Base-by-base conservation (phyloP, 2,113 vertebrate genomes). In the Neofelis nebulosa region DNA sequence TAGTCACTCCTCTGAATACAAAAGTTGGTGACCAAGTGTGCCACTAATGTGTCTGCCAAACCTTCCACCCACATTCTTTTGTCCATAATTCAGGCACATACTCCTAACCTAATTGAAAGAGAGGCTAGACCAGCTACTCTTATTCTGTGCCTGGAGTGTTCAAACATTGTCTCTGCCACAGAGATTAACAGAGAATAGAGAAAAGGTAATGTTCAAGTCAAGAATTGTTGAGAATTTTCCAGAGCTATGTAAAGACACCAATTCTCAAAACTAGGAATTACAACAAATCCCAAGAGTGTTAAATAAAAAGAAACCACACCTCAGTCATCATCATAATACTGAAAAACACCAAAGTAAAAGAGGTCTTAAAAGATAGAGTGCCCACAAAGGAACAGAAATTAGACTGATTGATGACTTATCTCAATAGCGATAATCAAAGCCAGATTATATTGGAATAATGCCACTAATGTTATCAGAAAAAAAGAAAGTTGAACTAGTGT, bases 291-390 rank as follows among this genome's bases (percentile, higher is more conserved):
- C 33, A 78, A 86, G 50, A n/a, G 29, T 5, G 86, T 18, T 57
- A 92, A 86, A 86, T 90, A 81, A 81, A 92, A 97, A 71, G 12
- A 68, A n/a, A 87, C 55, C n/a, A 73, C 2, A 93, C 15, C 29
- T 81, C 36, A 12, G 55, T 86, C 18, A 63, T 61, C 9, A 93
- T 16, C 82, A 66, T 38, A 87, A 85, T 65, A 68, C 82, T 83
- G 38, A 87, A 61, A 48, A 93, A 81, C 4, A 80, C 2, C 15
- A 73, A 79, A 87, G 12, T 81, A n/a, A 55, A 89, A 36, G 4
- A 27, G 4, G n/a, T 92, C 29, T 82, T 94, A 71, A 91, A 79
- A 86, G n/a, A 96, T 16, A 94, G 4, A 78, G 23, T 33, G 18
- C 4, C 36, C 29, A 90, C 16, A 80, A 66, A 91, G 41, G n/a